Base-by-base conservation (phyloP, 2,113 vertebrate genomes). In the Parotia lawesii region DNA sequence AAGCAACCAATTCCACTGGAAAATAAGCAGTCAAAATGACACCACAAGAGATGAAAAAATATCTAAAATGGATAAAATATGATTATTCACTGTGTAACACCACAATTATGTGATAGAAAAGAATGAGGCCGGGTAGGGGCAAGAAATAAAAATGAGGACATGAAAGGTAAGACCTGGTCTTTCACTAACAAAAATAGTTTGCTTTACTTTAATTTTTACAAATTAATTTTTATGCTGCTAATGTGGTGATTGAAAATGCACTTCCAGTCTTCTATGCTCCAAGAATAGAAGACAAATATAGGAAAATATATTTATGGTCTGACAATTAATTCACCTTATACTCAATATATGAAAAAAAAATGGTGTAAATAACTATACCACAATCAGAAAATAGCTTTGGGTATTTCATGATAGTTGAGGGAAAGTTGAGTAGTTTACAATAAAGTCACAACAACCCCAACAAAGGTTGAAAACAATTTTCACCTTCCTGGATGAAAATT, bases 21-120 rank as follows among this genome's bases (percentile, higher is more conserved):
- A 95, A 92, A 35, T 10, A 77, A 75, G 19, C 33, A 71, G 42
- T 28, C 9, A 72, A 82, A 87, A 82, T 51, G 11, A 42, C 44
- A 56, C 14, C 3, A 35, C 4, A 31, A 72, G 21, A 0, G 0
- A 53, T 37, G 13, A 15, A 69, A 23, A 5, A 29, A 22, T 4
- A 6, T 25, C 10, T 3, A 21, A n/a, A 75, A 60, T 60, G 3
- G 17, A 31, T 40, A 35, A 89, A 73, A 78, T 42, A 6, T 37
- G 60, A 23, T 19, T 80, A 5, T 56, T 80, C 19, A 53, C 6
- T 0, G 0, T 28, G 10, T 48, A 48, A 29, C 15, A 21, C 3
- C 20, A 24, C 11, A 53, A 5, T 21, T 42, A 45, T 3, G 3
- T 13, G 25, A 56, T 7, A n/a, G 48, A 47, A 72, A 57, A 57